Conservation (phyloP, 2,113 vertebrate species). For the Rissa tridactyla region DNA sequence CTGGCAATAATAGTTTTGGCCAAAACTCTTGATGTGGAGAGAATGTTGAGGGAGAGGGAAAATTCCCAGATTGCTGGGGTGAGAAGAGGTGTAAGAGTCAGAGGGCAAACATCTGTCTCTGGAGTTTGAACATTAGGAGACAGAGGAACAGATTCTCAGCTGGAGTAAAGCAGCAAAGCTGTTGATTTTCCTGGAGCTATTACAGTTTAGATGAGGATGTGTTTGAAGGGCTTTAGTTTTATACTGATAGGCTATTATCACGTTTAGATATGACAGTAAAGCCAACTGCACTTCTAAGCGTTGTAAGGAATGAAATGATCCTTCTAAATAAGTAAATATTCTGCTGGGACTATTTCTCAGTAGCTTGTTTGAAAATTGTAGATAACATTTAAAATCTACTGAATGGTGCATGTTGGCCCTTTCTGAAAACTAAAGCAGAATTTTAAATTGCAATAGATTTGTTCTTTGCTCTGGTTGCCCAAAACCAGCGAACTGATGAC, state of each 20-base stretch:
- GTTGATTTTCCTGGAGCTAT: background rate
- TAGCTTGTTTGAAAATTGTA: background rate
- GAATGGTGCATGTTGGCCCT: background rate
- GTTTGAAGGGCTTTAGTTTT: background rate
- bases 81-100: background rate
- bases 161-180: background rate
- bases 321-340: background rate
- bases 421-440: background rate
- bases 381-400: background rate
- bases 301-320: background rate
- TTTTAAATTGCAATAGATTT: constrained; percentile 72
- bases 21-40: background rate
- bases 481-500: constrained; percentile 68
- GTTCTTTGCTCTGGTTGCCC: constrained; percentile 77
- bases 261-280: background rate
- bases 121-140: background rate
- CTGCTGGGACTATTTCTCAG: background rate
- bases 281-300: background rate
- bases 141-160: background rate
- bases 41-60: background rate
- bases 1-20: background rate
- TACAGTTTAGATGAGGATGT: background rate
- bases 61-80: background rate
- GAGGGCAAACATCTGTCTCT: background rate
- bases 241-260: background rate